A percentile compares a stretch with the other conserved stretches of the same genome.
phyloP scores from a whole-genome alignment of 2,113 vertebrate species.

The Fulmarus glacialis region DNA sequence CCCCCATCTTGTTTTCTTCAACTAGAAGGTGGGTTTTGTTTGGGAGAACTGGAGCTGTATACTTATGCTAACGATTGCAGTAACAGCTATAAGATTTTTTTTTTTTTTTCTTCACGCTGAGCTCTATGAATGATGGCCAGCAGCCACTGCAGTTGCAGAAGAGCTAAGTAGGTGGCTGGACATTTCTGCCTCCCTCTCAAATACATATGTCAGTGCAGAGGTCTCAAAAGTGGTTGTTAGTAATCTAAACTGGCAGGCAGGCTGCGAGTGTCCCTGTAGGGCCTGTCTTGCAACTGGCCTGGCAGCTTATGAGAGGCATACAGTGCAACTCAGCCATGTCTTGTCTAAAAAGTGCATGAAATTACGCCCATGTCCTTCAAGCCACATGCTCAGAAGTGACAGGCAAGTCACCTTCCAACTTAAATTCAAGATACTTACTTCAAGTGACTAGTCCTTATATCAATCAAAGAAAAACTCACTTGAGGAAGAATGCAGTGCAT shows the following conservation, averaged over 20 bases:
- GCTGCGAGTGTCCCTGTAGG: background rate
- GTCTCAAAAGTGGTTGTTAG: background rate
- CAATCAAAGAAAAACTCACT: background rate
- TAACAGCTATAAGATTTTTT: no score
- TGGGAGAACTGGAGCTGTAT: background rate
- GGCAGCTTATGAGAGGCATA: fast-evolving
- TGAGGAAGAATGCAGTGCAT: fast-evolving
- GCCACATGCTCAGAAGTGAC: background rate
- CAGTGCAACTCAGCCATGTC: background rate
- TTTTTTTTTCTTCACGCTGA: background rate
- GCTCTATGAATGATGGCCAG: background rate
- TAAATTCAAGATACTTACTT: background rate
- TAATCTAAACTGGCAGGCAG: background rate
- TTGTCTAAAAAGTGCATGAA: background rate
- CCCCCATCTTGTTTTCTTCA: background rate
- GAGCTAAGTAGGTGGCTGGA: background rate
- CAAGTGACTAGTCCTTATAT: background rate
- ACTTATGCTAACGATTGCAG: fast-evolving
- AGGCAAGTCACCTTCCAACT: background rate
- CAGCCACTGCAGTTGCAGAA: fast-evolving
- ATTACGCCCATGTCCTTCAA: background rate
- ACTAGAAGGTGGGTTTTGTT: no score
- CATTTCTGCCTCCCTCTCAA: background rate
- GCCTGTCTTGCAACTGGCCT: background rate
- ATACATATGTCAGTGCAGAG: fast-evolving